phyloP scores from a whole-genome alignment of 2,113 vertebrate species.

The Rhea americana region DNA sequence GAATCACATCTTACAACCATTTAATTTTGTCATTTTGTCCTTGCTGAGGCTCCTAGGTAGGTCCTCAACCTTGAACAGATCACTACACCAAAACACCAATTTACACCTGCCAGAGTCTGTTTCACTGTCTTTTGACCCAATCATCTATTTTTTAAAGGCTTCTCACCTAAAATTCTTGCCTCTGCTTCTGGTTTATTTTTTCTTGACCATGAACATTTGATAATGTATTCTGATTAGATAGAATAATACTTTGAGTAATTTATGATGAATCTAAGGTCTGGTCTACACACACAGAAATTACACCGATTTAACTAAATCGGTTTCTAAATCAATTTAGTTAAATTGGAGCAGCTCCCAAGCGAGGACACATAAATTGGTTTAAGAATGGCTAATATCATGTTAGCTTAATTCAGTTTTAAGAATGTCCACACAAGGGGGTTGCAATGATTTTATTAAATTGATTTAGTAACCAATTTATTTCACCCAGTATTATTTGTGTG shows the following conservation, averaged over 20 bases:
- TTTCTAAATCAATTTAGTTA: conserved; percentile 47
- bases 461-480: conserved; percentile 49
- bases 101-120: neutral
- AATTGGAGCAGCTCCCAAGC: conserved; percentile 15
- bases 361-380: conserved; percentile 26
- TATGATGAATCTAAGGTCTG: conserved; percentile 2
- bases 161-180: neutral
- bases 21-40: neutral
- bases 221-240: neutral
- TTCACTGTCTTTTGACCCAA: neutral
- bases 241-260: neutral
- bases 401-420: conserved; percentile 57
- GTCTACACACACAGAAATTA: conserved; percentile 10
- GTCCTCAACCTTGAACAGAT: neutral
- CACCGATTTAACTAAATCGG: conserved; percentile 14
- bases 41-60: neutral
- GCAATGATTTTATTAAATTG: conserved; percentile 47
- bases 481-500: neutral
- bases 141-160: neutral
- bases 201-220: neutral
- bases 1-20: neutral
- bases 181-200: neutral
- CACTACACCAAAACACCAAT: neutral
- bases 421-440: neutral
- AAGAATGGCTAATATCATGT: conserved; percentile 25